Base-by-base conservation (phyloP, 2,888 invertebrate genomes). In the Drosophila percnosoma region DNA sequence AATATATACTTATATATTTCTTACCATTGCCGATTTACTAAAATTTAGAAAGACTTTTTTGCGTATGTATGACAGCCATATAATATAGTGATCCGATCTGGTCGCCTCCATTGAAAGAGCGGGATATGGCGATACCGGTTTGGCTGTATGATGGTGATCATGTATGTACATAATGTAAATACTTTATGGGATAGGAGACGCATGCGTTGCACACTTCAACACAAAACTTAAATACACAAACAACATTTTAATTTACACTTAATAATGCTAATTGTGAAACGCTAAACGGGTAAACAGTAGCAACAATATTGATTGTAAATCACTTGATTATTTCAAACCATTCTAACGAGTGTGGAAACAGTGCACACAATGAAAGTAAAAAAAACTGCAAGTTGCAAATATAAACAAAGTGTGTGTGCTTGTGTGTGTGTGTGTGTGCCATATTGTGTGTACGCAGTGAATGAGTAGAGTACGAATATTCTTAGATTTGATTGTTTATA, bases 361-460 rank as follows among this genome's bases (percentile, higher is more conserved):
- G 4, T 18, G 38, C 8, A 38, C 38, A 18, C n/a, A 42, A 64
- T 53, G 36, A 33, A 34, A 15, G 13, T 21, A n/a, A 45, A n/a
- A 13, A 10, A 15, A 48, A 54, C 52, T 40, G 4, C n/a, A 40
- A 67, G 36, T 53, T 66, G 36, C 34, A 34, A 5, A 13, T 24
- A 18, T 33, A n/a, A 24, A 8, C 40, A 24, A 29, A 7, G 40
- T n/a, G 29, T 40, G 66, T 54, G 31, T 31, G 31, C 7, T 7
- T 33, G 31, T 11, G 10, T 33, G 10, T 33, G 10, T 27, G 27
- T 61, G 75, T 10, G 31, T 33, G 33, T 71, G 54, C 67, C 77
- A 61, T 40, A 73, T 76, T 78, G 64, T 53, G 73, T 76, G 65
- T 64, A 68, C 64, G 73, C 61, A 55, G 48, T 36, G 24, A 49